A percentile compares a stretch with the other conserved stretches of the same genome.
Evolutionary conservation across 2,888 invertebrate species (phyloP).

Genomic region (Drosophila paramelanica): DNA sequence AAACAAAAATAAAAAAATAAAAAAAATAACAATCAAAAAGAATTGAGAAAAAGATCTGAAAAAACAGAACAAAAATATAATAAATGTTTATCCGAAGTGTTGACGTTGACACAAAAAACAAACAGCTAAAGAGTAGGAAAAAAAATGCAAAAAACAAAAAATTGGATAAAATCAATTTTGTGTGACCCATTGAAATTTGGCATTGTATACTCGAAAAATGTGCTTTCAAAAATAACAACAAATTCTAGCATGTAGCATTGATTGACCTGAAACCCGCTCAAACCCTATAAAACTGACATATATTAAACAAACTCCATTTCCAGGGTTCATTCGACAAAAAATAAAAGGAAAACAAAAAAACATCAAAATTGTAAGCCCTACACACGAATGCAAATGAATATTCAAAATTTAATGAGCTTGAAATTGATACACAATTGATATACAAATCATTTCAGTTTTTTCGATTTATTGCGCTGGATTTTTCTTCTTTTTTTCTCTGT

Average conservation of each 20-base stretch:
- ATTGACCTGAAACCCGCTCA: not conserved
- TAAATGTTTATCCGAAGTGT: slow-evolving; percentile 45
- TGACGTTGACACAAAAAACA: slow-evolving; percentile 28
- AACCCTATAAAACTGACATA: not conserved
- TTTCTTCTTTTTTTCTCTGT: slow-evolving; percentile 1
- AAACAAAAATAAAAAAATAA: not conserved
- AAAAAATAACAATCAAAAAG: slow-evolving; percentile 4
- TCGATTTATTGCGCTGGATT: slow-evolving; percentile 29
- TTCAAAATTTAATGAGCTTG: slow-evolving; percentile 61
- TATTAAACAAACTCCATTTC: not conserved
- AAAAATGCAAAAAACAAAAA: slow-evolving; percentile 9
- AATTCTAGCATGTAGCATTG: too few species aligned
- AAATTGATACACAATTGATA: slow-evolving; percentile 59
- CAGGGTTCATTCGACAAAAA: not conserved
- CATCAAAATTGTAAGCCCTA: slow-evolving; percentile 16
- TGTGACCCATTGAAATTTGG: not conserved
- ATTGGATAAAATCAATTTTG: slow-evolving; percentile 16
- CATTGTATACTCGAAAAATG: not conserved
- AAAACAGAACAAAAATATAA: slow-evolving; percentile 12
- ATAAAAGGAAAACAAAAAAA: not conserved
- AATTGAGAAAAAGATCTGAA: not conserved
- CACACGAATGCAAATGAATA: slow-evolving; percentile 41
- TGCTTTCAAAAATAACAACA: too few species aligned
- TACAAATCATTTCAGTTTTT: slow-evolving; percentile 46
- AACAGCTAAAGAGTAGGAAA: not conserved